Percentiles rank a stretch among this genome's conserved stretches.
These are phyloP conservation scores for Procapra przewalskii DNA, from an alignment of 2,113 vertebrate species.

Conservation along the genomic window DNA sequence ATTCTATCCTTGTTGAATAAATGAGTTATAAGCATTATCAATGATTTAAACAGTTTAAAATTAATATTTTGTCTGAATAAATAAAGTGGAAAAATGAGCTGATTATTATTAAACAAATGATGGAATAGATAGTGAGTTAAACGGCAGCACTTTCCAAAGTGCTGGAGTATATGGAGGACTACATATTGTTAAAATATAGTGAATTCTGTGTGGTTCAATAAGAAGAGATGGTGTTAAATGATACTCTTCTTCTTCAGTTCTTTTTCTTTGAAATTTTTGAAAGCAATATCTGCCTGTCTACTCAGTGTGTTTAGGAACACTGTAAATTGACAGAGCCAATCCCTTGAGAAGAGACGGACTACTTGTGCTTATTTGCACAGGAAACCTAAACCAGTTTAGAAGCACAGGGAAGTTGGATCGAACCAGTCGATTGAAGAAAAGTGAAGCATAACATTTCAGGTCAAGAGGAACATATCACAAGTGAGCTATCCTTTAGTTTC, in stretches of 20 bases:
- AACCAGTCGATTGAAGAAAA: neutral
- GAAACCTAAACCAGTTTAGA: neutral
- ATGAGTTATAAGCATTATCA: neutral
- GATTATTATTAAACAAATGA: neutral
- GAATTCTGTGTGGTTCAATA: neutral
- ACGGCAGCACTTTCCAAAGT: neutral
- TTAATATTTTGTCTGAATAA: conserved; percentile 41
- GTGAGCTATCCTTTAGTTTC: neutral
- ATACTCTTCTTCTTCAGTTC: neutral
- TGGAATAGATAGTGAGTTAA: neutral
- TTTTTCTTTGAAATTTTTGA: neutral
- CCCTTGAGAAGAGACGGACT: neutral
- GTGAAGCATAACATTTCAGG: neutral
- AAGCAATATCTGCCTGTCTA: neutral
- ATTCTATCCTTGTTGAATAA: neutral
- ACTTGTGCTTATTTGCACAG: neutral
- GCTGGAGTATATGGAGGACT: neutral
- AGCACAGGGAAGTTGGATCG: neutral
- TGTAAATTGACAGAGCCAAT: neutral
- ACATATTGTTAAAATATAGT: neutral
- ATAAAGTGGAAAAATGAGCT: neutral
- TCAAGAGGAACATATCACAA: neutral
- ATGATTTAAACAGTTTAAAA: conserved; percentile 21
- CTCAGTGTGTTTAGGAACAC: neutral
- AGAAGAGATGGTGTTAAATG: neutral